These are phyloP conservation scores for Cepaea hortensis DNA, from an alignment of 2,888 invertebrate genomes.

Conservation along the genomic window DNA sequence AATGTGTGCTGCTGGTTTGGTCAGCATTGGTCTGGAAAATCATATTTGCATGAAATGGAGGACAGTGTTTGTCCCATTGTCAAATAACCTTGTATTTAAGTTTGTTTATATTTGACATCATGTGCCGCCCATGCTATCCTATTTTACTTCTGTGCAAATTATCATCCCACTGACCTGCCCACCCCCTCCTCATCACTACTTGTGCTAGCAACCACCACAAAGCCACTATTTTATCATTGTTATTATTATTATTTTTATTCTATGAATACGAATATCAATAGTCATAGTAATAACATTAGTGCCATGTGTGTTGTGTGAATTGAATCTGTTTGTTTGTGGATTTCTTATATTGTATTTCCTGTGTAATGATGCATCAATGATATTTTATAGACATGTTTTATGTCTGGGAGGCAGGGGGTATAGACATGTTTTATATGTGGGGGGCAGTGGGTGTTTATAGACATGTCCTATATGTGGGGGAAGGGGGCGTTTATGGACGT, in stretches of 20 bases:
- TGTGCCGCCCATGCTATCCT: background rate
- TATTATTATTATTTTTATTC: background rate
- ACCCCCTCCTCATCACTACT: background rate
- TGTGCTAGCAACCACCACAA: slow-evolving; percentile 8
- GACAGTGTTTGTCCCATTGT: background rate
- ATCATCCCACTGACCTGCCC: background rate
- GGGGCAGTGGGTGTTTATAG: no score
- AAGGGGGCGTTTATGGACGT: no score
- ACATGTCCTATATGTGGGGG: no score
- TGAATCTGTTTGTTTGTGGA: no score
- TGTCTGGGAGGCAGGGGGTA: no score
- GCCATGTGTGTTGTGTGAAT: background rate
- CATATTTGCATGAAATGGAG: background rate
- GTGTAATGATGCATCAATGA: no score
- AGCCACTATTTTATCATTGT: background rate
- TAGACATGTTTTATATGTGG: no score
- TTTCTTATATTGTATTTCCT: no score
- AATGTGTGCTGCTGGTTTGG: slow-evolving; percentile 32
- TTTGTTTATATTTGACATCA: background rate
- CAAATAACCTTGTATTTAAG: background rate
- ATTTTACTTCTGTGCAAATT: background rate
- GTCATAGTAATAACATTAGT: background rate
- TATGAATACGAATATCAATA: background rate
- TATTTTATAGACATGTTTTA: no score
- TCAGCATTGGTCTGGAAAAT: background rate